Evolutionary conservation across 2,888 invertebrate species (phyloP), one percentile per base, ranked within the genome.

Genomic region (Ephialtes manifestator): DNA sequence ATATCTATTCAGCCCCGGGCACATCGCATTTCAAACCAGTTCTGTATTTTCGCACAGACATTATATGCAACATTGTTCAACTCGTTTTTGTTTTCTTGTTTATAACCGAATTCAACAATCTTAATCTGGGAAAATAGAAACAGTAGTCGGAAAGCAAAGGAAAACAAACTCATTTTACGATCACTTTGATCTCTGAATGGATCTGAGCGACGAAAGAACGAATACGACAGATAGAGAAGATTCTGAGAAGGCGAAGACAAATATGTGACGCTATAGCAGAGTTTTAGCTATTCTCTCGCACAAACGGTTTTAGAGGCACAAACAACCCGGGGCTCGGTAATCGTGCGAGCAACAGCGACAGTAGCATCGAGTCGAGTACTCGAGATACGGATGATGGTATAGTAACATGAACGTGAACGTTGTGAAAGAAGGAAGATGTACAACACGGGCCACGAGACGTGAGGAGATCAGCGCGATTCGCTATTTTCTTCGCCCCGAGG

Each of bases 151-250:
- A 28, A 43, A 68, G 24, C 20, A 24, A 65, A 43, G 39, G 7
- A 20, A 20, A 20, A 11, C 11, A 60, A 63, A 55, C 68, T 68
- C 35, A 68, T 63, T 79, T 55, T 8, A 55, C 48, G 31, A 78
- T 68, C 51, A 78, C 74, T 79, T 80, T 83, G 79, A 79, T 75
- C 53, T 48, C 11, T 7, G 55, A 76, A 55, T n/a, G 53, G 53
- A 75, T 83, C 60, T 63, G 15, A 70, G 46, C 63, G 75, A 79
- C 60, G 63, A 20, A 31, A 60, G n/a, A 15, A n/a, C 20, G 28
- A 74, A 11, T 18, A 31, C 5, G 55, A 0, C 15, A 20, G 55
- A 43, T 39, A 24, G 15, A 72, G 18, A 58, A 58, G 35, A 72
- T 8, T 51, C 10, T 48, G 31, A 51, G 10, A 63, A 4, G 15